Percentiles rank a stretch among this genome's conserved stretches.
These are phyloP conservation scores for Rhodinocichla rosea DNA, from an alignment of 2,113 vertebrate species.

Conservation along the genomic window DNA sequence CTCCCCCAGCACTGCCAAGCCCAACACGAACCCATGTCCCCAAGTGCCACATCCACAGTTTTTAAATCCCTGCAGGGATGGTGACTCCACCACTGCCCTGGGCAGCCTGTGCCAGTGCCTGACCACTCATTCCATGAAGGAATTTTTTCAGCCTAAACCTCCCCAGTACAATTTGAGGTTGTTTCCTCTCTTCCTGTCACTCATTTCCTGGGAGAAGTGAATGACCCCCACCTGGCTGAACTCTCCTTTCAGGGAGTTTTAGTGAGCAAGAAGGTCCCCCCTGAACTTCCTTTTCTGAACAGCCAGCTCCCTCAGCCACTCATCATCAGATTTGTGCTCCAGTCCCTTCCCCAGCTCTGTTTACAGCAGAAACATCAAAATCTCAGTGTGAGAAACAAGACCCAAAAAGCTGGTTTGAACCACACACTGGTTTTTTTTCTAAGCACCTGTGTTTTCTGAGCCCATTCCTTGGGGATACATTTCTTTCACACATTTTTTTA, in stretches of 20 bases:
- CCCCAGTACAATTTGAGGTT: background rate
- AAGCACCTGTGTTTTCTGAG: background rate
- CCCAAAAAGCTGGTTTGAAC: background rate
- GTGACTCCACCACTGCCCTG: background rate
- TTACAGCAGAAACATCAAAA: background rate
- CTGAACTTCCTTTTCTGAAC: background rate
- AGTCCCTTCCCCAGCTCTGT: background rate
- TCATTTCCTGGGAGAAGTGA: background rate
- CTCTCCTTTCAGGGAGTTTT: background rate
- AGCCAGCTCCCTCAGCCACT: background rate
- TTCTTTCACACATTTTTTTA: background rate
- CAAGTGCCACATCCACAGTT: background rate
- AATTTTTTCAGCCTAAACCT: background rate
- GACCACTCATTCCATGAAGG: background rate
- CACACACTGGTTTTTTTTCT: background rate
- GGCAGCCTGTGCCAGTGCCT: background rate
- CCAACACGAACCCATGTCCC: background rate
- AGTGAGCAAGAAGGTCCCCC: background rate
- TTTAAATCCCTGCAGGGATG: background rate
- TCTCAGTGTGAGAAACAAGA: background rate
- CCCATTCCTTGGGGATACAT: background rate
- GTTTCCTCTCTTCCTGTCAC: background rate
- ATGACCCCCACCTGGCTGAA: background rate
- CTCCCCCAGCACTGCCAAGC: background rate
- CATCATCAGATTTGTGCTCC: background rate